Base-by-base conservation (phyloP, 2,888 invertebrate genomes). In the Cryptocheilus praepositus region DNA sequence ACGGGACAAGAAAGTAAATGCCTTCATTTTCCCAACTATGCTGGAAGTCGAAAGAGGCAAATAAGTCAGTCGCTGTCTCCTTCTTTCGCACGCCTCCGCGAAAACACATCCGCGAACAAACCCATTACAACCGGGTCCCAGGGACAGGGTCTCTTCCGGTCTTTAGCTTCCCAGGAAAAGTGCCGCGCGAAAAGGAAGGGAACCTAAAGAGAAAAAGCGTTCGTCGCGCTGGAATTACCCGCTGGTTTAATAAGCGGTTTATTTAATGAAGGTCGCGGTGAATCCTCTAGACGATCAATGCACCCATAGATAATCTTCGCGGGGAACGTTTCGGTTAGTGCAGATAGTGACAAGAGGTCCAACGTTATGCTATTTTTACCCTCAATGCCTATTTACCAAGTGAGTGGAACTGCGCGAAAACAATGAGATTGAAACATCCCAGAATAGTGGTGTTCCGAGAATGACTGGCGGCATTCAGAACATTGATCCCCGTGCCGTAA, bases 21-120 rank as follows among this genome's bases (percentile, higher is more conserved):
- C 53, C 51, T 49, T 56, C 44, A 46, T 49, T 51, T 5, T n/a
- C 56, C 43, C 46, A 58, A 65, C 54, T 16, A 21, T 15, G 61
- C 21, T 28, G 45, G 25, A 55, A 49, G 49, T 45, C 57, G 60
- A 53, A 44, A 62, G 15, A 61, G 51, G 58, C 45, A 61, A 57
- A 4, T 53, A 61, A 66, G 61, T 59, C 28, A 45, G 3, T 8
- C 45, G 45, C 45, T 3, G 3, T 3, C 45, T 8, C 45, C 16
- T 3, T 45, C 45, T 25, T 25, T 5, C 25, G 25, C 25, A 5
- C 5, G 25, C 25, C 3, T 25, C 25, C 49, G 18, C 49, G 49
- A 49, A 18, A 49, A 18, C n/a, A 18, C 18, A 3, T 49, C 49
- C 8, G 15, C 18, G 16, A 18, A 49, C 16, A 5, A 16, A 7